Evolutionary conservation across 1,140 invertebrate genomes (phyloP).

Genomic region (Andricus grossulariae): DNA sequence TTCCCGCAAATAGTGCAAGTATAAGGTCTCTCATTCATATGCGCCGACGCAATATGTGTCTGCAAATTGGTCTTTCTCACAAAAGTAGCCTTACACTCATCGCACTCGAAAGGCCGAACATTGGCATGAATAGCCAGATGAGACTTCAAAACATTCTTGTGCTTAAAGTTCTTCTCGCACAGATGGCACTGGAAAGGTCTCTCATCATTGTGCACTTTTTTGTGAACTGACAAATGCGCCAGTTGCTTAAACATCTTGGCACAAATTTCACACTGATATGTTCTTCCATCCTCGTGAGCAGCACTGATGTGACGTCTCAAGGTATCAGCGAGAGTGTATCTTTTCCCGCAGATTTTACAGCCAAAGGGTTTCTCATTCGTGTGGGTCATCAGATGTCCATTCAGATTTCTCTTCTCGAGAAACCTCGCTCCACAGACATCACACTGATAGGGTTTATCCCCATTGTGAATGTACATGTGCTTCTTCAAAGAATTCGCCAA

Average conservation of each 20-base stretch:
- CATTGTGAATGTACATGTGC: slow-evolving; percentile 78
- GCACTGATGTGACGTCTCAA: slow-evolving; percentile 61
- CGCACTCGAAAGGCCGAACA: slow-evolving; percentile 65
- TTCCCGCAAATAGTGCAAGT: slow-evolving; percentile 74
- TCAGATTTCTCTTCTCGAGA: slow-evolving; percentile 67
- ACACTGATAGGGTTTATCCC: slow-evolving; percentile 79
- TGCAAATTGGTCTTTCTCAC: slow-evolving; percentile 66
- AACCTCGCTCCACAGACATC: slow-evolving; percentile 76
- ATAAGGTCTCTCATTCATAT: slow-evolving; percentile 75
- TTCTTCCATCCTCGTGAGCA: slow-evolving; percentile 62
- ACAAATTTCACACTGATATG: slow-evolving; percentile 67
- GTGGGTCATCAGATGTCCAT: slow-evolving; percentile 75
- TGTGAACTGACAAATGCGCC: slow-evolving; percentile 75
- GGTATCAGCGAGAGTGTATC: slow-evolving; percentile 66
- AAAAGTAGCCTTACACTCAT: slow-evolving; percentile 66
- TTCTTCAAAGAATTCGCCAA: slow-evolving; percentile 80
- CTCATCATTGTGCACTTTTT: slow-evolving; percentile 83
- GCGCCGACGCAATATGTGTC: slow-evolving; percentile 65
- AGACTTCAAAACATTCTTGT: slow-evolving; percentile 65
- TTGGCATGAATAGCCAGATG: slow-evolving; percentile 67
- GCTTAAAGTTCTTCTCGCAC: slow-evolving; percentile 74
- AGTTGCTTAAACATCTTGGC: slow-evolving; percentile 74
- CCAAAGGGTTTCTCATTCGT: slow-evolving; percentile 71
- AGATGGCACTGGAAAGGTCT: slow-evolving; percentile 82
- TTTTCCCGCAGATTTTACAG: slow-evolving; percentile 74